Evolutionary conservation across 2,797 vertebrate genomes (phyloP).

Genomic region (Chaunax sp.): DNA sequence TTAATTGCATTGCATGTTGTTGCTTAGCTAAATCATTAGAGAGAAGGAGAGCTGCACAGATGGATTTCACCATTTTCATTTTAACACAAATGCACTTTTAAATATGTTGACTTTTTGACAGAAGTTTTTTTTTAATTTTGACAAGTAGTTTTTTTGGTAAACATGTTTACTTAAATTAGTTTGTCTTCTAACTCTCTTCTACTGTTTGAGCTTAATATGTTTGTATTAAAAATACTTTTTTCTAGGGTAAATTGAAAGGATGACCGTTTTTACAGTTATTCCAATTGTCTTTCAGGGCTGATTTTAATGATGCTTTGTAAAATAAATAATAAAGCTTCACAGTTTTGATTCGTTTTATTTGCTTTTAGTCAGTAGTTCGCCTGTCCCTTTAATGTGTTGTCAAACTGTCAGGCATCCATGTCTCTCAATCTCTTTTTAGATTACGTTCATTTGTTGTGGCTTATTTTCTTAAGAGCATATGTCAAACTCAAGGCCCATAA

Average conservation of each 20-base stretch:
- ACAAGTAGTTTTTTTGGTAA: constrained; percentile 27
- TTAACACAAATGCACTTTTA: constrained; percentile 33
- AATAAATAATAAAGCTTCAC: constrained; percentile 73
- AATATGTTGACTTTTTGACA: constrained; percentile 38
- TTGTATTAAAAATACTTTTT: constrained; percentile 79
- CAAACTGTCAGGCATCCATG: constrained; percentile 2
- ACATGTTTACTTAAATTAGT: constrained; percentile 46
- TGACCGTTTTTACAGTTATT: constrained; percentile 70
- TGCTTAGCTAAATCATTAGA: constrained; percentile 31
- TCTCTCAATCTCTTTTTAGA: neutral
- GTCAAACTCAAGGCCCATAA: too few species aligned
- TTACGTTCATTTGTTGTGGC: constrained; percentile 16
- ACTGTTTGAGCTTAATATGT: constrained; percentile 68
- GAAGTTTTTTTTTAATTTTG: constrained; percentile 34
- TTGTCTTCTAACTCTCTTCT: constrained; percentile 67
- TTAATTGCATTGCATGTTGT: constrained; percentile 65
- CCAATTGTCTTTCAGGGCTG: constrained; percentile 71
- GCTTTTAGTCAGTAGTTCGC: constrained; percentile 40
- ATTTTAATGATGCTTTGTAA: constrained; percentile 80
- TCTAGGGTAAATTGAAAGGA: constrained; percentile 56
- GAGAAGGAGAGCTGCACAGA: constrained; percentile 6
- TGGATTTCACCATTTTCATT: constrained; percentile 35
- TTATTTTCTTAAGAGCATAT: constrained; percentile 2
- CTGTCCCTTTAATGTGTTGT: constrained; percentile 35
- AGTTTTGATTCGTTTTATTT: constrained; percentile 60